Conservation (phyloP, 2,113 vertebrate species). For the Larimichthys crocea region DNA sequence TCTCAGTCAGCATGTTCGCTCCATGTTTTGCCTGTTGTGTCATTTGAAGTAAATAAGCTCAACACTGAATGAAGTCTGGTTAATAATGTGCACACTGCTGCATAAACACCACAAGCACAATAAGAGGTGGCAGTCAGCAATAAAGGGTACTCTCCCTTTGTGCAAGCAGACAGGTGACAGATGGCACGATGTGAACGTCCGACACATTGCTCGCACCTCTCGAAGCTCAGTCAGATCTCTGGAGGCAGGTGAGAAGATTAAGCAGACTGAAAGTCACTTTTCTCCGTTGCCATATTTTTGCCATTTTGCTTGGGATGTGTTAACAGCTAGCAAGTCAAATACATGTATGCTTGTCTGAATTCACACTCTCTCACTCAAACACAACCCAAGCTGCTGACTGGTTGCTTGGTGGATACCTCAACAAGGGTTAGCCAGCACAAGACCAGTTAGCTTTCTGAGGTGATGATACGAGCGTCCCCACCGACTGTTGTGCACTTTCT, state of each 20-base stretch:
- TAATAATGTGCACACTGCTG: background rate
- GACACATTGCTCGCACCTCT: constrained; percentile 37
- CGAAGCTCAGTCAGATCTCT: constrained; percentile 43
- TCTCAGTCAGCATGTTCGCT: background rate
- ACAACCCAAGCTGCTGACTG: background rate
- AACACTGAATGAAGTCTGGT: background rate
- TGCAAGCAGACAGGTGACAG: constrained; percentile 41
- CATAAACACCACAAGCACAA: background rate
- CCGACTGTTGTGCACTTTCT: background rate
- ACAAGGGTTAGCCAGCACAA: background rate
- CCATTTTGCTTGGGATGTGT: constrained; percentile 10
- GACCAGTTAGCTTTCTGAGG: background rate
- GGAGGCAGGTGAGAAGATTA: constrained; percentile 57
- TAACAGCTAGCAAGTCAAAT: constrained; percentile 31
- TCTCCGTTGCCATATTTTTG: constrained; percentile 29
- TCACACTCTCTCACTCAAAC: background rate
- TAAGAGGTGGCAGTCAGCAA: constrained; percentile 12
- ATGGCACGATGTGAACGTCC: constrained; percentile 30
- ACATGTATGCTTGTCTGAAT: constrained; percentile 5
- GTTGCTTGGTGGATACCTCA: background rate
- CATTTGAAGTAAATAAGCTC: background rate
- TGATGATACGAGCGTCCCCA: no score
- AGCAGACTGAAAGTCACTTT: constrained; percentile 54
- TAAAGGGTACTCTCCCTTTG: background rate
- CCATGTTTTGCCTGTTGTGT: background rate